Evolutionary conservation across 2,888 invertebrate species (phyloP).

Genomic region (Falcaria lacertinaria): DNA sequence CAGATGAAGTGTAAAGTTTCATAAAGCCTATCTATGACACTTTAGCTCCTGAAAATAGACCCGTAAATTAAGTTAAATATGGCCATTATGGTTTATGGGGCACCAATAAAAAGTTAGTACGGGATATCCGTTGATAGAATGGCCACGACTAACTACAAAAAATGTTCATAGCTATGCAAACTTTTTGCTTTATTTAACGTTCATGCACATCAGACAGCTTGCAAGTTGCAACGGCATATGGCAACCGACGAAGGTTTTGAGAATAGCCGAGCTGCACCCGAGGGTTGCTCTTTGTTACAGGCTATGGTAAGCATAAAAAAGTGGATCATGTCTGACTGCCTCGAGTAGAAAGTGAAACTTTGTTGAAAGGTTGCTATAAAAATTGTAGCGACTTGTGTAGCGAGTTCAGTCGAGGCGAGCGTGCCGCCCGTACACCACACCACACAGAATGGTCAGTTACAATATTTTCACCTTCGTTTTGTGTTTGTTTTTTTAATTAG

Average conservation of each 20-base stretch:
- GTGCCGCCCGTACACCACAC: conserved; percentile 41
- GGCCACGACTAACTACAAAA: not conserved
- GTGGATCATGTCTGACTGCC: conserved; percentile 63
- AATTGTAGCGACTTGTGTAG: conserved; percentile 53
- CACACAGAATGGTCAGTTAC: conserved; percentile 64
- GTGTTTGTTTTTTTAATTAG: conserved; percentile 43
- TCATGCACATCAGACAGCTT: not conserved
- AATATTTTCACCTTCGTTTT: conserved; percentile 46
- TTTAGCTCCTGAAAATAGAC: too few relatives aligned
- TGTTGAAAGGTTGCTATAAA: conserved; percentile 65
- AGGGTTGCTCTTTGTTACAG: conserved; percentile 48
- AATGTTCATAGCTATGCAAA: not conserved
- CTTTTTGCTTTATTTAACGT: not conserved
- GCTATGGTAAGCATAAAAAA: conserved; percentile 55
- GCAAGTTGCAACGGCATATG: not conserved
- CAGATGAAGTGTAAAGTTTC: too few relatives aligned
- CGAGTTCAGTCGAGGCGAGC: conserved; percentile 61
- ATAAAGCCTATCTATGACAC: too few relatives aligned
- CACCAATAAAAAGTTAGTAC: not conserved
- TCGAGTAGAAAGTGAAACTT: conserved; percentile 74
- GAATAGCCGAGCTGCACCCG: not conserved
- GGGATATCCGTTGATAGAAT: not conserved
- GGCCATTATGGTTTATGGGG: too few relatives aligned
- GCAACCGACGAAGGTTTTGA: not conserved
- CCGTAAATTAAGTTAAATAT: too few relatives aligned